Evolutionary conservation across 2,797 vertebrate genomes (phyloP), one percentile per base, ranked within the genome.

Genomic region (Sebastes trivittatus): DNA sequence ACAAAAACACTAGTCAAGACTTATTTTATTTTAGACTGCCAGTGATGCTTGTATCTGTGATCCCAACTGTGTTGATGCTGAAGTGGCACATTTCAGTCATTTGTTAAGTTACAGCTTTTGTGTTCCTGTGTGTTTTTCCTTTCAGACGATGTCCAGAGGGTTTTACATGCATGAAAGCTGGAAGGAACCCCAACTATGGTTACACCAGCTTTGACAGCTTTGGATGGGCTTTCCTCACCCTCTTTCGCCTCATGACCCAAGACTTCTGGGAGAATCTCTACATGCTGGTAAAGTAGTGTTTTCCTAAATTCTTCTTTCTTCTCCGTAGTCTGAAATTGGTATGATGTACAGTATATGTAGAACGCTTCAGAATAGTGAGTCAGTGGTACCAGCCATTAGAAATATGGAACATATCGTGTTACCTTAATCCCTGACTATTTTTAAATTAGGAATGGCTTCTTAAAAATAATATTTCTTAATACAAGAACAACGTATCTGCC

Each of bases 121-220:
- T 62, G 8, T 69, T 46, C 5, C 22, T 60, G 3, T 80, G 46
- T 81, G 8, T 84, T 66, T 56, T 58, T 77, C 22, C 22, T 86
- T 81, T 29, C 76, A 96, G 96, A 68, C 90, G 87, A 38, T 96
- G 96, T 92, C 96, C 96, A 11, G 98, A 99, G 92, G 98, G 98
- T 0, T 99, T 96, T 87, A 96, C 83, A 0, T 99, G 98, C 90
- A 99, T 99, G 97, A 99, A 99, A 87, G 98, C 98, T 1, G 98
- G 98, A 71, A 95, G 96, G 89, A 99, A 99, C 92, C 98, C 98
- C 10, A 99, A 99, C 95, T 99, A 99, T 0, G 98, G 98, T 29
- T 99, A 99, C 94, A 99, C 98, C 3, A 99, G 98, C 93, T 99
- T 99, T 25, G 98, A 99, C 90, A 99, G 98, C 63, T 99, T 99